These are phyloP conservation scores for Leuctra nigra DNA, from an alignment of 2,888 invertebrate genomes.

Conservation along the genomic window DNA sequence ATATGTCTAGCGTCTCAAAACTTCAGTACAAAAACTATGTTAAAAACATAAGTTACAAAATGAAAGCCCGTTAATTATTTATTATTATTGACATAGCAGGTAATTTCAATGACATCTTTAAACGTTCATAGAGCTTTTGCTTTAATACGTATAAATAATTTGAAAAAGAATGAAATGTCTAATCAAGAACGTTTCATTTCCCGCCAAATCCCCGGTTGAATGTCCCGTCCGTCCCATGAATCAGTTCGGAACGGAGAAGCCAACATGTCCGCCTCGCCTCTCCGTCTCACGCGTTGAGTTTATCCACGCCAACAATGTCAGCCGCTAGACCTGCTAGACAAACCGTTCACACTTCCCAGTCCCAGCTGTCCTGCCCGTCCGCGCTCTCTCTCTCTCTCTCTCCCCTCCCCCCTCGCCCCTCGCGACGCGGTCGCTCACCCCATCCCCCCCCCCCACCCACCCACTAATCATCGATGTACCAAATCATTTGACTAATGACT, in stretches of 20 bases:
- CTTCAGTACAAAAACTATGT: no score
- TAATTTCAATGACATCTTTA: no score
- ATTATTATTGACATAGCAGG: no score
- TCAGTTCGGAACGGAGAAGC: not conserved
- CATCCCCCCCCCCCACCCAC: slow-evolving; percentile 20
- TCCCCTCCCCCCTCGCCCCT: slow-evolving; percentile 9
- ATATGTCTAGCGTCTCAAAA: no score
- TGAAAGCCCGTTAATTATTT: no score
- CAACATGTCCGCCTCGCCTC: slow-evolving; percentile 2
- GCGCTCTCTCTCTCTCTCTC: not conserved
- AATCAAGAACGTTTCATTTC: no score
- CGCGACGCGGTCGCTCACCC: slow-evolving; percentile 23
- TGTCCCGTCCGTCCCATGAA: not conserved
- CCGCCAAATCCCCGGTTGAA: not conserved
- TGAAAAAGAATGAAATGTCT: no score
- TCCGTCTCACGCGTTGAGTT: not conserved
- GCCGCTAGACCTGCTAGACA: not conserved
- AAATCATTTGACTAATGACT: slow-evolving; percentile 16
- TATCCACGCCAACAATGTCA: not conserved
- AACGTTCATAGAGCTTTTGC: no score
- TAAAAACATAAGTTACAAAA: no score
- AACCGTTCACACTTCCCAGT: not conserved
- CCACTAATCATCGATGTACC: slow-evolving; percentile 9
- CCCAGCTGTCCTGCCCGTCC: not conserved
- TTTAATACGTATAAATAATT: no score